Conservation (phyloP, 2,888 invertebrate genomes). For the Deilephila elpenor region DNA sequence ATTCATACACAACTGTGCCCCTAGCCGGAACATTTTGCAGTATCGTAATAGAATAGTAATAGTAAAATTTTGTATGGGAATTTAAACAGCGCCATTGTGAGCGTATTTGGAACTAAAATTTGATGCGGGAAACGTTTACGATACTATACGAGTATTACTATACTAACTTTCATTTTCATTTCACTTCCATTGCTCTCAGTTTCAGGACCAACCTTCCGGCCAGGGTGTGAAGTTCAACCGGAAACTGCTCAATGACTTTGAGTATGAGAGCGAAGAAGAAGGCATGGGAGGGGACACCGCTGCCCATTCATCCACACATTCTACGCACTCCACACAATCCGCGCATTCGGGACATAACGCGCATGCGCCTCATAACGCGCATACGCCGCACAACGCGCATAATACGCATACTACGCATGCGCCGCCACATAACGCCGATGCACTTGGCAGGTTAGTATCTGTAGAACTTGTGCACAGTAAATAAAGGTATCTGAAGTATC, state of each 20-base stretch:
- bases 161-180: too few species aligned
- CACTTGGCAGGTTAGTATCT: slow-evolving; percentile 68
- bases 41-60: too few species aligned
- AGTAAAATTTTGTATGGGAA: too few species aligned
- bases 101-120: too few species aligned
- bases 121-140: too few species aligned
- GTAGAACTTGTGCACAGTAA: neutral
- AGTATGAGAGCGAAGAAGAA: slow-evolving; percentile 97
- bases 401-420: slow-evolving; percentile 19
- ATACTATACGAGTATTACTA: too few species aligned
- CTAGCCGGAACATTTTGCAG: too few species aligned
- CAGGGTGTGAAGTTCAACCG: slow-evolving; percentile 90
- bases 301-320: slow-evolving; percentile 42
- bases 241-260: slow-evolving; percentile 92
- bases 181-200: slow-evolving; percentile 47
- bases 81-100: too few species aligned
- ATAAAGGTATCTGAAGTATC: too few species aligned
- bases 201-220: slow-evolving; percentile 72
- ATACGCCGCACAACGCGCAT: neutral
- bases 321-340: slow-evolving; percentile 39
- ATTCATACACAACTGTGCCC: neutral
- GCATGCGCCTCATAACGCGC: neutral
- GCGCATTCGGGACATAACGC: slow-evolving; percentile 37
- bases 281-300: slow-evolving; percentile 73
- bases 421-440: slow-evolving; percentile 58